Evolutionary conservation across 2,113 vertebrate genomes (phyloP).

Genomic region (Rattus norvegicus): GRCr8 NC_086020.1:191466501-191467000

Average conservation of each 20-base stretch:
- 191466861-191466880: too few relatives aligned
- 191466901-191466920: neutral
- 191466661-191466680: neutral
- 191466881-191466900: neutral
- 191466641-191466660: slow-evolving; percentile 64
- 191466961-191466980: neutral
- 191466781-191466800: neutral
- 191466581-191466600: slow-evolving; percentile 55
- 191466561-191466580: slow-evolving; percentile 5
- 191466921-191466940: neutral
- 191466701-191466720: slow-evolving; percentile 39
- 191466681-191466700: slow-evolving; percentile 62
- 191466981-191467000: neutral
- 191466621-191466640: slow-evolving; percentile 55
- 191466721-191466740: neutral
- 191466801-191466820: neutral
- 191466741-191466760: neutral
- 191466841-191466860: neutral
- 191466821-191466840: neutral
- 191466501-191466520: slow-evolving; percentile 79
- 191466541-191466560: slow-evolving; percentile 64
- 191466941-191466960: neutral
- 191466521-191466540: slow-evolving; percentile 79
- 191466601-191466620: slow-evolving; percentile 76
- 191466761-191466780: neutral